These are phyloP conservation scores for Mythimna vitellina DNA, from an alignment of 2,888 invertebrate genomes.

Conservation along the genomic window DNA sequence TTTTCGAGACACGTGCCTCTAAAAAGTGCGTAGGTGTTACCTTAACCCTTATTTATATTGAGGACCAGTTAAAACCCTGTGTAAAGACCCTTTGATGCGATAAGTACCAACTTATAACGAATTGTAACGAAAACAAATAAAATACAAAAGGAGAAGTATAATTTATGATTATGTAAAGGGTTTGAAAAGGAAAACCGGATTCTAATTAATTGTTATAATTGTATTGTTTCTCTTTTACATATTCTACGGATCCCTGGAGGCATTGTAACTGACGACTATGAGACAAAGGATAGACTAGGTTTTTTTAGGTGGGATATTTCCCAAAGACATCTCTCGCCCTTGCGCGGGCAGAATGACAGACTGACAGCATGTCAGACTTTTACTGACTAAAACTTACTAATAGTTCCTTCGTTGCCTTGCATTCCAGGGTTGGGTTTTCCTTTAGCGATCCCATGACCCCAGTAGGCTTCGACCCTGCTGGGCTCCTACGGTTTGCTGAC, in stretches of 20 bases:
- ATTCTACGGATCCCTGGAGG: slow-evolving; percentile 4
- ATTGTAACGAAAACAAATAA: not conserved
- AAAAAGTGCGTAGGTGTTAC: not conserved
- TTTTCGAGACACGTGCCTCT: not conserved
- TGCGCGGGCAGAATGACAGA: too few species aligned
- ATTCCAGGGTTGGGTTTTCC: too few species aligned
- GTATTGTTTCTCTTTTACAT: slow-evolving; percentile 7
- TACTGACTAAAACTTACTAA: too few species aligned
- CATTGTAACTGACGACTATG: not conserved
- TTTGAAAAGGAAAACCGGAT: not conserved
- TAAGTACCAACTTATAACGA: not conserved
- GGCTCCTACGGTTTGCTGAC: too few species aligned
- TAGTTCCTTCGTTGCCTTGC: too few species aligned
- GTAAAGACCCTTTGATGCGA: slow-evolving; percentile 9
- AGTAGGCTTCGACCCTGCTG: too few species aligned
- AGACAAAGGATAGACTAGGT: not conserved
- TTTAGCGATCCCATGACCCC: too few species aligned
- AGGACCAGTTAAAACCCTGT: slow-evolving; percentile 1
- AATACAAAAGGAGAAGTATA: not conserved
- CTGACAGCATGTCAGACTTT: too few species aligned
- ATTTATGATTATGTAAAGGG: slow-evolving; percentile 1
- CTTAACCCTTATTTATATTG: slow-evolving; percentile 3
- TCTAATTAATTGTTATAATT: slow-evolving; percentile 12
- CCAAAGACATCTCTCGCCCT: too few species aligned
- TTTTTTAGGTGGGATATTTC: too few species aligned